Conservation (phyloP, 2,113 vertebrate species). For the Rhinolophus ferrumequinum region DNA sequence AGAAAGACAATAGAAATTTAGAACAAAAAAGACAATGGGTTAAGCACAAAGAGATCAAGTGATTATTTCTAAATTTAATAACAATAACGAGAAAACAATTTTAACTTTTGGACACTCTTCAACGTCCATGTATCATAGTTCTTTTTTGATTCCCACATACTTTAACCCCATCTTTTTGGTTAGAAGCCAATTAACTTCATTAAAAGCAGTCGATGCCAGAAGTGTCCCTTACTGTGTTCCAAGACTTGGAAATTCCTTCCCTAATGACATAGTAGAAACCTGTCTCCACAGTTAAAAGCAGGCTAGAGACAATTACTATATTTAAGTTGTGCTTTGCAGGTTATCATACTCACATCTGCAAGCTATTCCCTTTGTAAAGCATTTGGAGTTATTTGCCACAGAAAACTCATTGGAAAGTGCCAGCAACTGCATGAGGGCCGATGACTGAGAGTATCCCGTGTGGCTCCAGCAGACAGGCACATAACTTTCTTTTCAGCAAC, state of each 20-base stretch:
- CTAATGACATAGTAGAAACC: slow-evolving; percentile 80
- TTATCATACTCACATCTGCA: slow-evolving; percentile 80
- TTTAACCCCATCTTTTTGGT: slow-evolving; percentile 60
- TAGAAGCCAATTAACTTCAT: slow-evolving; percentile 72
- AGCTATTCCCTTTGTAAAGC: slow-evolving; percentile 71
- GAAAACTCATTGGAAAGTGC: slow-evolving; percentile 57
- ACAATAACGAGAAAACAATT: neutral
- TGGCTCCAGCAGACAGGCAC: neutral
- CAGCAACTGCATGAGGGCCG: slow-evolving; percentile 36
- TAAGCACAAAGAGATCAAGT: slow-evolving; percentile 34
- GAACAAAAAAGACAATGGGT: neutral
- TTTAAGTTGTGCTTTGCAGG: slow-evolving; percentile 76
- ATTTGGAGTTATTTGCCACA: slow-evolving; percentile 70
- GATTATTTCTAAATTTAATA: slow-evolving; percentile 46
- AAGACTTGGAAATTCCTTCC: slow-evolving; percentile 74
- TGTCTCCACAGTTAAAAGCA: slow-evolving; percentile 80
- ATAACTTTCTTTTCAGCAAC: neutral
- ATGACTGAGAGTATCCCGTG: neutral
- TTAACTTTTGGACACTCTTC: neutral
- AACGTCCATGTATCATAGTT: slow-evolving; percentile 44
- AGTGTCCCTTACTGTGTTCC: slow-evolving; percentile 56
- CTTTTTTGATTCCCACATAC: slow-evolving; percentile 9
- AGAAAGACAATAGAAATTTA: slow-evolving; percentile 23
- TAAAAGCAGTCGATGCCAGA: slow-evolving; percentile 67
- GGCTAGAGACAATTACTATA: slow-evolving; percentile 80